Evolutionary conservation across 2,888 invertebrate genomes (phyloP).

Genomic region (Eudemis profundana): DNA sequence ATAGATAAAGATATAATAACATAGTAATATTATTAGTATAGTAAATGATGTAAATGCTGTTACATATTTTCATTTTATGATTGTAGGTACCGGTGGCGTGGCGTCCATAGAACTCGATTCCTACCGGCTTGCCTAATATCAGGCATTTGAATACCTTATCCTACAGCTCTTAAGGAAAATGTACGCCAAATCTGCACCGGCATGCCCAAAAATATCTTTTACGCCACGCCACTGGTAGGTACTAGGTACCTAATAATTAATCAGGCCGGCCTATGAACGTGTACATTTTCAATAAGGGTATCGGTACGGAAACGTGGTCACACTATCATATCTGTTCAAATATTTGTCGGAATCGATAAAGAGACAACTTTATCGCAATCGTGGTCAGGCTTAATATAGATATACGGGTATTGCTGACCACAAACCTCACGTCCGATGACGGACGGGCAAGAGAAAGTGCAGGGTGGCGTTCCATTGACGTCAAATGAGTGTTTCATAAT

Average conservation of each 20-base stretch:
- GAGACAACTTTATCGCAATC: slow-evolving; percentile 29
- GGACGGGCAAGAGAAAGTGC: slow-evolving; percentile 68
- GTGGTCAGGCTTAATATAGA: not conserved
- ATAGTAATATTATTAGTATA: no score
- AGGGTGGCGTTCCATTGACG: slow-evolving; percentile 67
- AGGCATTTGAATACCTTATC: no score
- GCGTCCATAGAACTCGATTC: no score
- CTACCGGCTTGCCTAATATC: no score
- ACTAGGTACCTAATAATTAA: not conserved
- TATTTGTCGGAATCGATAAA: slow-evolving; percentile 22
- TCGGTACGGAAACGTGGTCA: not conserved
- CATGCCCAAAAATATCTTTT: no score
- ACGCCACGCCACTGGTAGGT: no score
- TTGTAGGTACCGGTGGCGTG: no score
- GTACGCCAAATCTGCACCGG: no score
- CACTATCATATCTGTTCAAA: slow-evolving; percentile 7
- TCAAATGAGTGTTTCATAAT: slow-evolving; percentile 71
- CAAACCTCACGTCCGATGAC: slow-evolving; percentile 50
- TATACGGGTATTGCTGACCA: slow-evolving; percentile 19
- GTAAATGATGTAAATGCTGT: no score
- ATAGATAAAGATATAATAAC: no score
- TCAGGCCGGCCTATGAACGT: not conserved
- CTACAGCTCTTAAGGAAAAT: no score
- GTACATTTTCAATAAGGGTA: not conserved
- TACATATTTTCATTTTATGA: no score